Base-by-base conservation (phyloP, 1,140 invertebrate species). In the Drosophila lacertosa region DNA sequence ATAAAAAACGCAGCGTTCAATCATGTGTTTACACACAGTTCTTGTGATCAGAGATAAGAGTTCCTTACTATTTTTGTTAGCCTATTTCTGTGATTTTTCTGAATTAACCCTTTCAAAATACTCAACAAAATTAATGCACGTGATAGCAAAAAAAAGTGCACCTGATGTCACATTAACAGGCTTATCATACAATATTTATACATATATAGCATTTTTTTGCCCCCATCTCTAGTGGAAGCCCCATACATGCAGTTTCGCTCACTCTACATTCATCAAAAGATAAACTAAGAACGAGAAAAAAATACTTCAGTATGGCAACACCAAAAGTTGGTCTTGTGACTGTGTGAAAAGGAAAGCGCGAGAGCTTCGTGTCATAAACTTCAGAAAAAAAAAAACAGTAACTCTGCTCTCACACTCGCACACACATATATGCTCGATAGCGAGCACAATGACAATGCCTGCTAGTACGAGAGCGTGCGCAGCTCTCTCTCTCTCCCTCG, bases 311-410 rank as follows among this genome's bases (percentile, higher is more conserved):
- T 86, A 59, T 88, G 82, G 82, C 83, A 88, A 88, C 83, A 67
- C 83, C 74, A 54, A 59, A 55, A 66, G 54, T 77, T 62, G 45
- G 82, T 88, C 82, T 88, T 88, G 82, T 88, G 82, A 88, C 82
- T 88, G 76, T 67, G 67, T 59, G 73, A 84, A 74, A 77, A 63
- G 66, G 79, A 78, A 71, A 78, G 79, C 79, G 60, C 51, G 78
- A 39, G 60, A 53, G 79, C 33, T 71, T 67, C 58, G 75, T 39
- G 63, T 72, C 62, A 79, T 70, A 76, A 83, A 83, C 80, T 80
- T 73, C 82, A 78, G 70, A 32, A 63, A 72, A 59, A 53, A 64
- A 50, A 72, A 73, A 67, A 51, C 45, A 29, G 74, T 88, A 74
- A 88, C 81, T 86, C 62, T 77, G 40, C 55, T 45, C 39, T 57